Evolutionary conservation across 1,140 invertebrate genomes (phyloP), one percentile per base, ranked within the genome.

Genomic region (Bombus pascuorum): DNA sequence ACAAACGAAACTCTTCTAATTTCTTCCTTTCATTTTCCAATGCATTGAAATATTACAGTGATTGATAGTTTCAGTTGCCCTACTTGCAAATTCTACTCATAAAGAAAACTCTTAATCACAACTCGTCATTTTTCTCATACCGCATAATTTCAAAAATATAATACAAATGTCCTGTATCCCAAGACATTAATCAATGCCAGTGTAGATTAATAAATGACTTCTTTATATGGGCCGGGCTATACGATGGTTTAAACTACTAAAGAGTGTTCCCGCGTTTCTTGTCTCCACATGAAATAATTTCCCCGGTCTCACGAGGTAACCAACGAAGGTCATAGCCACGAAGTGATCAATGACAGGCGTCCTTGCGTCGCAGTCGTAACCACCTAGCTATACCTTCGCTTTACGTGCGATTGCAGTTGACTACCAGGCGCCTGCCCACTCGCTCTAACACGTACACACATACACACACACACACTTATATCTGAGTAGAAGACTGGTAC

Each of bases 301-400:
- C 25, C 18, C 28, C 8, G 25, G 39, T 83, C 62, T 53, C 44
- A 83, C 65, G 59, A 68, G 66, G 81, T 62, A 70, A 86, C 25
- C n/a, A 65, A 22, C 82, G 86, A 84, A 88, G 86, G 89, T 88
- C 86, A 72, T 84, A 84, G 85, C 44, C 85, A 87, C 83, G 75
- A 42, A 66, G 83, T 92, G 90, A 92, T 92, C 91, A 92, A 92
- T 92, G 91, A 84, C 71, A 81, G 72, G 47, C 83, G 91, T 90
- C 91, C 91, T 92, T 91, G 91, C 71, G 44, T 87, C 74, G 83
- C 81, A 10, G 57, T 78, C 68, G 74, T 85, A 81, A 87, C 37
- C 47, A 44, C 66, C 59, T 32, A 37, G 32, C 68, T 15, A 25
- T 79, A 74, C 59, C 57, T 37, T 18, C 32, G n/a, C 32, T 2